Percentiles rank a stretch among this genome's conserved stretches.
These are phyloP conservation scores for Homarus gammarus DNA, from an alignment of 2,888 invertebrate species.

Conservation along the genomic window DNA sequence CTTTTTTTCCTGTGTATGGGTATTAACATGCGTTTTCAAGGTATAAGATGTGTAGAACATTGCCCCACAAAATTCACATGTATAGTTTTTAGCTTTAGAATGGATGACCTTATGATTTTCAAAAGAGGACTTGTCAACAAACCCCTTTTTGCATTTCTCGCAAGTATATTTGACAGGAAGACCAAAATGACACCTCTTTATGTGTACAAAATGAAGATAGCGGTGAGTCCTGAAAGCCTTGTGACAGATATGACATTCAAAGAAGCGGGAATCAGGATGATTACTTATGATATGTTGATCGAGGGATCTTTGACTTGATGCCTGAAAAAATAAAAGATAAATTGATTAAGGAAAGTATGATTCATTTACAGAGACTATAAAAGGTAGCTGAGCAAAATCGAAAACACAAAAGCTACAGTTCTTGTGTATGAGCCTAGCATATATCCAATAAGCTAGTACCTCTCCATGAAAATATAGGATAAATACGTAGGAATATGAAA, in stretches of 20 bases:
- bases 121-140: constrained; percentile 58
- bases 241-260: constrained; percentile 53
- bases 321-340: constrained; percentile 27
- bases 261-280: constrained; percentile 65
- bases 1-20: constrained; percentile 60
- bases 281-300: constrained; percentile 60
- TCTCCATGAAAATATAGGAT: too few relatives aligned
- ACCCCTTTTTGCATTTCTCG: constrained; percentile 61
- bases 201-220: constrained; percentile 55
- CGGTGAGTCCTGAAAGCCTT: constrained; percentile 66
- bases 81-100: constrained; percentile 47
- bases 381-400: too few relatives aligned
- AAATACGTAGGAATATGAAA: too few relatives aligned
- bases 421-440: too few relatives aligned
- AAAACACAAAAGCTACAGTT: too few relatives aligned
- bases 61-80: constrained; percentile 60
- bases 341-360: not conserved
- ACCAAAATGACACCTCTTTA: constrained; percentile 62
- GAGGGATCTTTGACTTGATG: constrained; percentile 54
- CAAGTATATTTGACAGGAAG: constrained; percentile 62
- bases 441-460: too few relatives aligned
- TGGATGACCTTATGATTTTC: constrained; percentile 57
- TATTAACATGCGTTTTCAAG: constrained; percentile 56
- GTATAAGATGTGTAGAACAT: constrained; percentile 51
- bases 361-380: too few relatives aligned